A percentile compares a stretch with the other conserved stretches of the same genome.
Evolutionary conservation across 2,888 invertebrate genomes (phyloP).

Genomic region (Dynastes hyllus): DNA sequence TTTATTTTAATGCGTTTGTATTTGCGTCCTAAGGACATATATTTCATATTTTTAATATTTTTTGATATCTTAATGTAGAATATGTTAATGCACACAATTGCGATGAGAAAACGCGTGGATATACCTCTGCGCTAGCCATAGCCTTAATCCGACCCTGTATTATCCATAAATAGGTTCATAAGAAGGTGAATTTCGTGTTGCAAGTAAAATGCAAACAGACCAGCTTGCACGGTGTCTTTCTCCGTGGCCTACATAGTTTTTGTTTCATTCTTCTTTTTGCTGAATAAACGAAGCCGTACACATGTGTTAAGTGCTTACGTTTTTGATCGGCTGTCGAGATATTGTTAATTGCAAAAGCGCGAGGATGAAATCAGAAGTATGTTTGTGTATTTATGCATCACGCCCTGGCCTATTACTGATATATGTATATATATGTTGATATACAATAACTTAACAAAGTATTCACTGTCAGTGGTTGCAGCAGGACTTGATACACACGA

Average conservation of each 20-base stretch:
- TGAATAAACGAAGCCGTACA: not conserved
- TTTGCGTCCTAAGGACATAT: too few relatives aligned
- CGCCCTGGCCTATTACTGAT: not conserved
- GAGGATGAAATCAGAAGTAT: not conserved
- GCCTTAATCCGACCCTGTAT: not conserved
- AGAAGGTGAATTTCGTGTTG: not conserved
- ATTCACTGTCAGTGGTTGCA: too few relatives aligned
- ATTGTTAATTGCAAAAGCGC: slow-evolving; percentile 3
- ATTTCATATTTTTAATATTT: too few relatives aligned
- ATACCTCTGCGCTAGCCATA: too few relatives aligned
- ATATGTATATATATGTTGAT: not conserved
- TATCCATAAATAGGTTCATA: not conserved
- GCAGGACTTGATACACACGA: not conserved
- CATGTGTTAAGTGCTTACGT: not conserved
- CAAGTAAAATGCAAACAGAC: not conserved
- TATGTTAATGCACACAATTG: too few relatives aligned
- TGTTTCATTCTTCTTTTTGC: not conserved
- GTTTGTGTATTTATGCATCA: not conserved
- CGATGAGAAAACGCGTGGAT: too few relatives aligned
- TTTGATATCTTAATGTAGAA: too few relatives aligned
- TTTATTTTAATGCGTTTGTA: too few relatives aligned
- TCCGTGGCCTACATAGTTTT: slow-evolving; percentile 8
- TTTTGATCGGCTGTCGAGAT: not conserved
- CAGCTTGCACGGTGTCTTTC: not conserved
- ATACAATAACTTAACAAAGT: not conserved